A percentile compares a stretch with the other conserved stretches of the same genome.
phyloP scores from a whole-genome alignment of 2,888 invertebrate genomes.

The Drosophila nigricruria region DNA sequence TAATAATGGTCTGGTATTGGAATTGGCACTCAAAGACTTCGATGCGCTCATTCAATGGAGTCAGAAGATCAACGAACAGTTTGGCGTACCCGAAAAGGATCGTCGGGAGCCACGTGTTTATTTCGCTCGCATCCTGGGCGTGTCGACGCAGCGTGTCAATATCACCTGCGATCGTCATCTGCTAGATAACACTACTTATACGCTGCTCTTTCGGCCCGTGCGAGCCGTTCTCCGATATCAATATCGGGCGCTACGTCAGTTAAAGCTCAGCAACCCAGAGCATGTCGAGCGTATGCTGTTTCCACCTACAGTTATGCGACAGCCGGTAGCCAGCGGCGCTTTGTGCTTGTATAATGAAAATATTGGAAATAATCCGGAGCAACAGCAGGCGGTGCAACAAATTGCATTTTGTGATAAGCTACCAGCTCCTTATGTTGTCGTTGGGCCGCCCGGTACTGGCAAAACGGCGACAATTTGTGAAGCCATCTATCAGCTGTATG shows the following conservation, averaged over 20 bases:
- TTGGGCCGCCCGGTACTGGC: conserved; percentile 89
- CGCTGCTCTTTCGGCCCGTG: conserved; percentile 73
- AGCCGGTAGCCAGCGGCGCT: conserved; percentile 11
- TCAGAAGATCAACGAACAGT: conserved; percentile 41
- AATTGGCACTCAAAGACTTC: conserved; percentile 62
- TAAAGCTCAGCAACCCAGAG: conserved; percentile 33
- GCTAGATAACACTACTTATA: conserved; percentile 54
- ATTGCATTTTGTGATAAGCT: conserved; percentile 86
- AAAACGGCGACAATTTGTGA: conserved; percentile 91
- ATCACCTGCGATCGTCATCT: conserved; percentile 69
- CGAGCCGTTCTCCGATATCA: conserved; percentile 78
- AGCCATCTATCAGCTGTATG: conserved; percentile 88
- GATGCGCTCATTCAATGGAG: conserved; percentile 57
- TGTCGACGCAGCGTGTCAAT: conserved; percentile 65
- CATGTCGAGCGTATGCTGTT: conserved; percentile 65
- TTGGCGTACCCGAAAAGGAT: conserved; percentile 48
- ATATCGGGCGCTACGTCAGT: conserved; percentile 74
- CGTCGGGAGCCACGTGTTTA: conserved; percentile 59
- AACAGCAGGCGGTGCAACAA: conserved; percentile 89
- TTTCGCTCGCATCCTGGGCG: conserved; percentile 65
- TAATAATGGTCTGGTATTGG: conserved; percentile 46
- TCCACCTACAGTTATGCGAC: conserved; percentile 30
- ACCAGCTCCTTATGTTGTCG: conserved; percentile 92
- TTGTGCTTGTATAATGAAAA: conserved; percentile 43
- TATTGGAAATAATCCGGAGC: conserved; percentile 87